A percentile compares a stretch with the other conserved stretches of the same genome.
phyloP scores from a whole-genome alignment of 2,888 invertebrate species.

The Tetragonisca angustula region DNA sequence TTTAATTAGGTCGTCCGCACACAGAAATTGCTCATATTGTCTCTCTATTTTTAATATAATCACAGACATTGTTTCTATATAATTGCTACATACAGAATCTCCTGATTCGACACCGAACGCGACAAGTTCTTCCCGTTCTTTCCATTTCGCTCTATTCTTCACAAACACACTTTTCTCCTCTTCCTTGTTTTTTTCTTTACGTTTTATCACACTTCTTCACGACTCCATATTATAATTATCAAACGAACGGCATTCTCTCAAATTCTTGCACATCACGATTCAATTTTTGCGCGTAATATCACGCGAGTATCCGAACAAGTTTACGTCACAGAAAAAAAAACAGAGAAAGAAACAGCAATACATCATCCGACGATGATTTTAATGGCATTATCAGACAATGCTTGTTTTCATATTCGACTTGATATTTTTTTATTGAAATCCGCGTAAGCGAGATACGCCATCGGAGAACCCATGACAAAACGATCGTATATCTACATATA shows the following conservation, averaged over 20 bases:
- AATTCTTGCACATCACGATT: conserved; percentile 22
- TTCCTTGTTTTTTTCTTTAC: not conserved
- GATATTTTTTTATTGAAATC: not conserved
- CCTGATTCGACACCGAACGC: conserved; percentile 74
- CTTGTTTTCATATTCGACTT: not conserved
- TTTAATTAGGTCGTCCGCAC: conserved; percentile 69
- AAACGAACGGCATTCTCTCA: conserved; percentile 32
- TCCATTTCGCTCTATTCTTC: conserved; percentile 30
- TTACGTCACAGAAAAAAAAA: not conserved
- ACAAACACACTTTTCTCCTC: conserved; percentile 23
- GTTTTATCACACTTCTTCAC: conserved; percentile 16
- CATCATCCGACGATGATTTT: not conserved
- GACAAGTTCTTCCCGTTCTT: conserved; percentile 64
- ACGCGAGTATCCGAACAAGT: not conserved
- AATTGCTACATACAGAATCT: conserved; percentile 80
- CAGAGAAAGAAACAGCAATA: not conserved
- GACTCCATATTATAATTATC: not conserved
- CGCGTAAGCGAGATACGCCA: conserved; percentile 3
- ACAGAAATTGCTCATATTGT: conserved; percentile 72
- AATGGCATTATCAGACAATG: not conserved
- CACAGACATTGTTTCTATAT: conserved; percentile 81
- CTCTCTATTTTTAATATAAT: conserved; percentile 79
- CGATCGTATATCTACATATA: conserved; percentile 38
- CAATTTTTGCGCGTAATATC: not conserved
- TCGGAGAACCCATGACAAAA: conserved; percentile 30